Evolutionary conservation across 1,140 invertebrate species (phyloP).

Genomic region (Littorina saxatilis): DNA sequence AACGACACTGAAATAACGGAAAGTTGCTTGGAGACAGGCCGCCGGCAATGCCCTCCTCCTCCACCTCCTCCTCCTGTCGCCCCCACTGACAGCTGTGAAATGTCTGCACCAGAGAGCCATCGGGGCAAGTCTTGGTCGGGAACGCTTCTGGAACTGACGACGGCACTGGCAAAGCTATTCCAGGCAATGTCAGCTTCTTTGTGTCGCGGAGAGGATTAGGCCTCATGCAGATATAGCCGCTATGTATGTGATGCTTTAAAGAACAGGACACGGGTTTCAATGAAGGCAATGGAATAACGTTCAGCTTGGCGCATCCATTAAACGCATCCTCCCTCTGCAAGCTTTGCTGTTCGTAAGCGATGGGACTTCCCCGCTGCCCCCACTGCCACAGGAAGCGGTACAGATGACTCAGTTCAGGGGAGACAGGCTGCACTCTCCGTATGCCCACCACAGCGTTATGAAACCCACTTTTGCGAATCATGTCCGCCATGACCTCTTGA

Average conservation of each 20-base stretch:
- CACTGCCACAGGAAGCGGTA: conserved; percentile 29
- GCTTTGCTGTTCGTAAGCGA: conserved; percentile 7
- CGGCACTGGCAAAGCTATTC: background rate
- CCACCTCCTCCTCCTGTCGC: background rate
- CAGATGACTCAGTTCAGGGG: background rate
- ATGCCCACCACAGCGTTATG: background rate
- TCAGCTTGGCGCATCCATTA: background rate
- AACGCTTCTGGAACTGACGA: background rate
- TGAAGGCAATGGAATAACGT: too few species aligned
- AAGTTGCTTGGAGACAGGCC: background rate
- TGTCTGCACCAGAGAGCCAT: conserved; percentile 6
- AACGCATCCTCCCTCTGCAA: background rate
- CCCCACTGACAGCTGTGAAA: background rate
- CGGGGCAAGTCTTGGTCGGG: background rate
- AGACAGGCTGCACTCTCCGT: background rate
- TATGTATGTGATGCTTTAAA: too few species aligned
- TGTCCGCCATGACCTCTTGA: background rate
- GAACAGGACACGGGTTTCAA: too few species aligned
- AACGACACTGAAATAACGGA: background rate
- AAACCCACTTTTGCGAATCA: conserved; percentile 16
- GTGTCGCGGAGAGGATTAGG: background rate
- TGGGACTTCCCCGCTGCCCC: conserved; percentile 7
- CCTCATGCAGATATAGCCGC: background rate
- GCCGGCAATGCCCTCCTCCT: background rate
- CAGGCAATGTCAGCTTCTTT: too few species aligned